Base-by-base conservation (phyloP, 2,797 vertebrate species). In the Glyptemys insculpta region DNA sequence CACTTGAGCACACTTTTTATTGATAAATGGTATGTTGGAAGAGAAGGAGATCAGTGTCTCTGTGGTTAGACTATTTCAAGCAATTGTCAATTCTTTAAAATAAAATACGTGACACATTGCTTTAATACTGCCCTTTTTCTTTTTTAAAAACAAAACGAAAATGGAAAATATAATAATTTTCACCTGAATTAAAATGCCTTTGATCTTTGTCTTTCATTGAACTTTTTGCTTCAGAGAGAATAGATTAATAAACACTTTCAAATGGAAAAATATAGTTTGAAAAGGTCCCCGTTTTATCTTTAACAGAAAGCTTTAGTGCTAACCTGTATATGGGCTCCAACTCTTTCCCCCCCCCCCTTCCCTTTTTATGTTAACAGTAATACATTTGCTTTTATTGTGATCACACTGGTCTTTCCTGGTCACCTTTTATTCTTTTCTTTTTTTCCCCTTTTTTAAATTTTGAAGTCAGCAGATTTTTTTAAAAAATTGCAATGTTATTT, bases 171-270 rank as follows among this genome's bases (percentile, higher is more conserved):
- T 25, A 8, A 31, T 25, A 6, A 31, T 84, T 95, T 93, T 95
- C 89, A 96, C 94, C 86, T 92, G 85, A 94, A 97, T 97, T 95
- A 95, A 95, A 97, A 95, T 96, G 91, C 92, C 96, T 98, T 96
- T 97, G 96, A 97, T 98, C 94, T 95, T 81, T 83, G 95, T 53
- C 86, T 95, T 96, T 89, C 92, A 80, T 87, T 80, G 95, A 97
- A 97, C 87, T 94, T 95, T 94, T 85, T 89, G 83, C 96, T 97
- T 97, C 96, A 95, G 94, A 97, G 94, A 96, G 95, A 96, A 96
- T 93, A 98, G 96, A 96, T 94, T 97, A 96, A 95, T 95, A 95
- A 97, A 96, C 87, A 95, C 96, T 96, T 96, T 94, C 94, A 94
- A 93, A 96, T 91, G 81, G 95, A 94, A 95, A 96, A 92, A 93